Percentiles rank a stretch among this genome's conserved stretches.
phyloP scores from a whole-genome alignment of 2,113 vertebrate species.

The Apodemus speciosus region DNA sequence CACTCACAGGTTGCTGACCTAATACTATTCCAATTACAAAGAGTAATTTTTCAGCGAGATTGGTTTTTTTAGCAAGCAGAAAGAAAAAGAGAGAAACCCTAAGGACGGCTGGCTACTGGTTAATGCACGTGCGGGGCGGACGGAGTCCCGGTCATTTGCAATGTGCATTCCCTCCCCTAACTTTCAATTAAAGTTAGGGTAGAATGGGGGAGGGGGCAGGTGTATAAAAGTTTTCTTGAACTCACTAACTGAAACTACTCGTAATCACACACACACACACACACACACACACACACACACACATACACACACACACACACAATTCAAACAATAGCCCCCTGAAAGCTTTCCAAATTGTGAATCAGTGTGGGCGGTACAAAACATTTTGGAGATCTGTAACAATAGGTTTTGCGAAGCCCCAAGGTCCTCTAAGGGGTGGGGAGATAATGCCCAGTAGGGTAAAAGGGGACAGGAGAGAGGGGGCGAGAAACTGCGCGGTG shows the following conservation, averaged over 20 bases:
- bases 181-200: conserved; percentile 84
- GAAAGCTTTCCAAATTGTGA: conserved; percentile 87
- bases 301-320: conserved; percentile 85
- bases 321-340: conserved; percentile 89
- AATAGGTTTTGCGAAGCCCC: conserved; percentile 89
- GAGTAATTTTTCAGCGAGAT: conserved; percentile 77
- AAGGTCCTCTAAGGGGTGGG: conserved; percentile 72
- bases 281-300: conserved; percentile 85
- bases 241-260: conserved; percentile 82
- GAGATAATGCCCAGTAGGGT: conserved; percentile 82
- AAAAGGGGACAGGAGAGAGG: conserved; percentile 61
- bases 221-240: conserved; percentile 88
- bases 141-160: conserved; percentile 80
- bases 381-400: conserved; percentile 87
- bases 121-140: conserved; percentile 83
- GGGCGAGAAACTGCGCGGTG: conserved; percentile 34
- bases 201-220: conserved; percentile 87
- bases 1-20: conserved; percentile 85
- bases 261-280: conserved; percentile 85
- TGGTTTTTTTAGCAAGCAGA: conserved; percentile 76
- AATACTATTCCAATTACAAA: conserved; percentile 85
- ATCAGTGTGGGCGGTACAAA: conserved; percentile 88
- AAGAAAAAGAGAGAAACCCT: conserved; percentile 77
- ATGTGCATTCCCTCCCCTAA: conserved; percentile 81
- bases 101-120: conserved; percentile 80